These are phyloP conservation scores for Macrobrachium nipponense DNA, from an alignment of 1,140 invertebrate species.

Conservation along the genomic window DNA sequence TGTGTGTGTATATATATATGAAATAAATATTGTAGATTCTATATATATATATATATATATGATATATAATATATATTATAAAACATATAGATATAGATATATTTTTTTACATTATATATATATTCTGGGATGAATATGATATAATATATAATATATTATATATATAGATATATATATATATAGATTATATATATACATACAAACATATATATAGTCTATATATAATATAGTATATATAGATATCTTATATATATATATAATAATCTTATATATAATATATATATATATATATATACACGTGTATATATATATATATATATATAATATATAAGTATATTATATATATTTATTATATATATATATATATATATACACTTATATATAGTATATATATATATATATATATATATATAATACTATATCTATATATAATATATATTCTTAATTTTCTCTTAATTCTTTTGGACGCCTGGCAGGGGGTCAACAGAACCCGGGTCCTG, in stretches of 20 bases:
- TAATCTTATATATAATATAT: neutral
- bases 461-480: constrained; percentile 32
- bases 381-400: neutral
- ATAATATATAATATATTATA: constrained; percentile 3
- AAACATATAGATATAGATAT: neutral
- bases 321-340: neutral
- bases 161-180: neutral
- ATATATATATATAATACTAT: neutral
- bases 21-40: too few species aligned
- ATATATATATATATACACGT: neutral
- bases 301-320: too few species aligned
- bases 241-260: neutral
- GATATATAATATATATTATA: neutral
- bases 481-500: constrained; percentile 72
- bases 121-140: too few species aligned
- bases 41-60: neutral
- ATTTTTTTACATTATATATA: too few species aligned
- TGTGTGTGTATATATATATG: too few species aligned
- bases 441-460: too few species aligned
- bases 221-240: neutral
- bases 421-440: too few species aligned
- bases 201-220: neutral
- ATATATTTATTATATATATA: constrained; percentile 1
- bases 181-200: too few species aligned
- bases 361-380: constrained; percentile 1